These are phyloP conservation scores for Diglossa brunneiventris DNA, from an alignment of 2,113 vertebrate species.

Conservation along the genomic window DNA sequence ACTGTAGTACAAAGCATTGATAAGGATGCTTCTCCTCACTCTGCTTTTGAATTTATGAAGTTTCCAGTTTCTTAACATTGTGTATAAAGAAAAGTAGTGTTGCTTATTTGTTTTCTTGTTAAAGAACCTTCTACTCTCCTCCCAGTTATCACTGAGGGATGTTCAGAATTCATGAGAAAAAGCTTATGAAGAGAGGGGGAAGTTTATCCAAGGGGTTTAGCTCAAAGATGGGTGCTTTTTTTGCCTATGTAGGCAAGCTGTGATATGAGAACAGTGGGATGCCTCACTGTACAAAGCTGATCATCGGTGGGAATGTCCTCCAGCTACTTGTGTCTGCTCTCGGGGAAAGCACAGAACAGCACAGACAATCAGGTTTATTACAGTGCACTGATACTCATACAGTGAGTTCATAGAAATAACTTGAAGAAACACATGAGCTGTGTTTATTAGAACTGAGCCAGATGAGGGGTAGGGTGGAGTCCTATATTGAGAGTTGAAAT, in stretches of 20 bases:
- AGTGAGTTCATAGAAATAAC: background rate
- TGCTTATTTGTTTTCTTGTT: background rate
- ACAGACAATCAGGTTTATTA: background rate
- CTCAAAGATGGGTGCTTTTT: background rate
- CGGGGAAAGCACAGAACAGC: background rate
- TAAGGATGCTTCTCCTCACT: background rate
- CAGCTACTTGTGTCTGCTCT: fast-evolving
- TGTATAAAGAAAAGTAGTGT: background rate
- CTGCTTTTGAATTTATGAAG: background rate
- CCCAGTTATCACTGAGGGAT: background rate
- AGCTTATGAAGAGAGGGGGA: background rate
- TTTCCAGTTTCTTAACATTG: background rate
- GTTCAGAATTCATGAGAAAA: background rate
- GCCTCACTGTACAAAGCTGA: background rate
- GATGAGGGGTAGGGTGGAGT: background rate
- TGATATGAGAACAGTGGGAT: background rate
- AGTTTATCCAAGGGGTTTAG: background rate
- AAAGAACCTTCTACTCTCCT: background rate
- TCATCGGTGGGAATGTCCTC: background rate
- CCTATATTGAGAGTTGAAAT: fast-evolving
- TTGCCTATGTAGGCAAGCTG: background rate
- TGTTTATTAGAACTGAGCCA: background rate
- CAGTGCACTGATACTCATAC: background rate
- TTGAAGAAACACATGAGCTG: background rate
- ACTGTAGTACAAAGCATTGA: background rate